These are phyloP conservation scores for Notiomystis cincta DNA, from an alignment of 2,113 vertebrate species.

Conservation along the genomic window DNA sequence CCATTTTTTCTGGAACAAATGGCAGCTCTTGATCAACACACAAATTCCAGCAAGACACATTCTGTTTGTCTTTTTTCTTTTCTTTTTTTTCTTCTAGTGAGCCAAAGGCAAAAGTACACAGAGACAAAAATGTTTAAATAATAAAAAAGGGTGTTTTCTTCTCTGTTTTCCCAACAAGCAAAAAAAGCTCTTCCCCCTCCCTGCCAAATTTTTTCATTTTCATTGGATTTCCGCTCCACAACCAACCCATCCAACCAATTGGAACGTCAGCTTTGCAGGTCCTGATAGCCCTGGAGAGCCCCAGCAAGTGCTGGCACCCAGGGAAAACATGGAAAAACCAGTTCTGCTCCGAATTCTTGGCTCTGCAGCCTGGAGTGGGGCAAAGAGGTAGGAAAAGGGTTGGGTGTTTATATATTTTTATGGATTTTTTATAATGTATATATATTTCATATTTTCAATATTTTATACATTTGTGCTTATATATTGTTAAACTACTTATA, in stretches of 20 bases:
- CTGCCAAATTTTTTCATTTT: neutral
- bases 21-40: neutral
- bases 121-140: constrained; percentile 13
- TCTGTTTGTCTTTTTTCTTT: neutral
- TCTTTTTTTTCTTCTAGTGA: neutral
- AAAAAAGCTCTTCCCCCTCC: neutral
- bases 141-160: constrained; percentile 9
- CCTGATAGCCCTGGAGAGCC: neutral
- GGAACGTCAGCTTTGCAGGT: neutral
- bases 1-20: neutral
- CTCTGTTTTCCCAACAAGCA: neutral
- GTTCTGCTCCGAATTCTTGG: neutral
- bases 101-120: constrained; percentile 22
- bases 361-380: neutral
- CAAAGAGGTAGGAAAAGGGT: neutral
- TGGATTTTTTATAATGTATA: neutral
- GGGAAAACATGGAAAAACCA: neutral
- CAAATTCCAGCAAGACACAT: neutral
- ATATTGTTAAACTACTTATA: neutral
- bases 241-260: accelerated
- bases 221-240: neutral
- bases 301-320: neutral
- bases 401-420: neutral
- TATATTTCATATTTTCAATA: neutral
- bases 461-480: neutral